These are phyloP conservation scores for Leptinotarsa undecemlineata DNA, from an alignment of 1,140 invertebrate genomes.

Conservation along the genomic window DNA sequence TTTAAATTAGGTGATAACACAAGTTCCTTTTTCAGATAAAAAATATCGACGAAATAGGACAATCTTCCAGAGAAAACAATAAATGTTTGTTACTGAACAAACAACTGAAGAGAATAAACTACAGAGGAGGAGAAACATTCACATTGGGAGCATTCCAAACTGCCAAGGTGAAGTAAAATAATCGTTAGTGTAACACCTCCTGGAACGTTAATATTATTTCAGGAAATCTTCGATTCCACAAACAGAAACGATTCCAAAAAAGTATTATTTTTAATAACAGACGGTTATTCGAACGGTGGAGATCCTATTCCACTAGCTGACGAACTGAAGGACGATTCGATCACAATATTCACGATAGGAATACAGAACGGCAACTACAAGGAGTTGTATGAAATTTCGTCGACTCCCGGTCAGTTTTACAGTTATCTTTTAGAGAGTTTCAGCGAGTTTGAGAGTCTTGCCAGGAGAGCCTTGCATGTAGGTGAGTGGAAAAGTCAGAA, in stretches of 20 bases:
- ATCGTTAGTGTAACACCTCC: background rate
- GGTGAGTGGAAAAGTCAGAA: slow-evolving; percentile 55
- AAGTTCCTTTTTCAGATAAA: slow-evolving; percentile 50
- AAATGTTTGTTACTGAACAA: slow-evolving; percentile 69
- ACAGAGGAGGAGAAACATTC: slow-evolving; percentile 70
- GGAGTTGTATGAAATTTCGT: slow-evolving; percentile 70
- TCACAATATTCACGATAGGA: slow-evolving; percentile 68
- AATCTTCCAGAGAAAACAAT: slow-evolving; percentile 57
- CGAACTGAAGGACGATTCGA: slow-evolving; percentile 59
- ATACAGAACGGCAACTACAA: slow-evolving; percentile 70
- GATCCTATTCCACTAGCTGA: slow-evolving; percentile 66
- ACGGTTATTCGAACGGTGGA: slow-evolving; percentile 75
- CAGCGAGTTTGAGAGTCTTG: slow-evolving; percentile 72
- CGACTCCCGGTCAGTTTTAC: slow-evolving; percentile 65
- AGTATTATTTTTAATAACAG: slow-evolving; percentile 71
- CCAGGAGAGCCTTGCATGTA: slow-evolving; percentile 69
- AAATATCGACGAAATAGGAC: slow-evolving; percentile 68
- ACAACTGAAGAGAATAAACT: slow-evolving; percentile 65
- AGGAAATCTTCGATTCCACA: slow-evolving; percentile 63
- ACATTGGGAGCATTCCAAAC: slow-evolving; percentile 69
- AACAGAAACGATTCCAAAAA: slow-evolving; percentile 60
- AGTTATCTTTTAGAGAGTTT: slow-evolving; percentile 74
- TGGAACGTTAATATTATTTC: slow-evolving; percentile 25
- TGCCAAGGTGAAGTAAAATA: slow-evolving; percentile 60
- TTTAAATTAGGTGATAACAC: no score